Conservation (phyloP, 2,113 vertebrate genomes). For the Ardeotis arabs region DNA sequence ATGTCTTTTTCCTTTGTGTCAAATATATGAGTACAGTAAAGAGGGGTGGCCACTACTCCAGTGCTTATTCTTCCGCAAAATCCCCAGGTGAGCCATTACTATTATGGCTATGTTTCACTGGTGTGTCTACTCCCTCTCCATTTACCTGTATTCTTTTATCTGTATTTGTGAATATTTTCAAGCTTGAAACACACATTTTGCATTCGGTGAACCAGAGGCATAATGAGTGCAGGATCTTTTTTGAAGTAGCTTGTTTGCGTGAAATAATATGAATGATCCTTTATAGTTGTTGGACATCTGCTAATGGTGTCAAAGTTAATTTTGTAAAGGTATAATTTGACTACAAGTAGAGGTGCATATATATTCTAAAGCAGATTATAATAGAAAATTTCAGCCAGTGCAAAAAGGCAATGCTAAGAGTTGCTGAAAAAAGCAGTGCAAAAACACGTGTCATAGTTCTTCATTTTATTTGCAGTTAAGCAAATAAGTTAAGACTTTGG, state of each 20-base stretch:
- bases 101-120: constrained; percentile 68
- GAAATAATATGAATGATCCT: neutral
- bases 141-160: constrained; percentile 30
- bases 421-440: neutral
- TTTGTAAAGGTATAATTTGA: neutral
- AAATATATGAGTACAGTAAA: constrained; percentile 84
- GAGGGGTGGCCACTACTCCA: constrained; percentile 85
- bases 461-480: neutral
- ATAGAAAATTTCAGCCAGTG: neutral
- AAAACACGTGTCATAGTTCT: neutral
- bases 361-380: neutral
- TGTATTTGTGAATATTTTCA: constrained; percentile 58
- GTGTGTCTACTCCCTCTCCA: constrained; percentile 58
- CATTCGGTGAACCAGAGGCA: neutral
- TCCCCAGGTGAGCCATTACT: constrained; percentile 90
- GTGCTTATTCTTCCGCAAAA: constrained; percentile 87
- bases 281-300: neutral
- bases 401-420: neutral
- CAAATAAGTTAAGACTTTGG: neutral
- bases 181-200: neutral
- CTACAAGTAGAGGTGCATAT: neutral
- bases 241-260: neutral
- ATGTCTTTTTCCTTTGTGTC: constrained; percentile 74
- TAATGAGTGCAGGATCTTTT: neutral
- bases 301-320: neutral